phyloP scores from a whole-genome alignment of 2,113 vertebrate genomes.

The Ranitomeya imitator region DNA sequence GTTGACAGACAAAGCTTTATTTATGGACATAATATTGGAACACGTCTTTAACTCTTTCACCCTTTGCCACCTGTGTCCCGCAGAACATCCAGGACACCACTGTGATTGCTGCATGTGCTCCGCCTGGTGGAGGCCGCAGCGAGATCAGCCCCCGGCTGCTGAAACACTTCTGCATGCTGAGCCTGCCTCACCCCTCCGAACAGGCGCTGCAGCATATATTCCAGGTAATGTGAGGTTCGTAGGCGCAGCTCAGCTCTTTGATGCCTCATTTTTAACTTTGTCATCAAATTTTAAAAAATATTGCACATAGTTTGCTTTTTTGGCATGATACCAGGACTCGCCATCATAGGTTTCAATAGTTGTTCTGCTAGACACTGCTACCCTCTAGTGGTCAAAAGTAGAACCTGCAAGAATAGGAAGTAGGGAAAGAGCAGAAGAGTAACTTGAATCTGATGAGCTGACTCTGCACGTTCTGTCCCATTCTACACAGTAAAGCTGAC shows the following conservation, averaged over 20 bases:
- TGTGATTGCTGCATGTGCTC: conserved; percentile 63
- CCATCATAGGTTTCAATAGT: too few relatives aligned
- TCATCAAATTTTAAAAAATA: too few relatives aligned
- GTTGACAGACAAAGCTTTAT: neutral
- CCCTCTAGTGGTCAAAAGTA: neutral
- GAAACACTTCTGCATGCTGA: conserved; percentile 65
- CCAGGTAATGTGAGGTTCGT: conserved; percentile 57
- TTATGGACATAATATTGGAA: neutral
- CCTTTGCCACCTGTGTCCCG: neutral
- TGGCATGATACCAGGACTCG: neutral
- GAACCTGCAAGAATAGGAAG: neutral
- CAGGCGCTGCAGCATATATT: conserved; percentile 64
- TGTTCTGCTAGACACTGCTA: neutral
- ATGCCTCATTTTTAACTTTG: neutral
- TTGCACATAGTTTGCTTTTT: neutral
- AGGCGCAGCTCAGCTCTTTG: neutral
- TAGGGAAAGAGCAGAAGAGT: too few relatives aligned
- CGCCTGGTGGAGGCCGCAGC: conserved; percentile 56
- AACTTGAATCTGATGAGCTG: neutral
- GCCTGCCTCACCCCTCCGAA: conserved; percentile 66
- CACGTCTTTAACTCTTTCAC: neutral
- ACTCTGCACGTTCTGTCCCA: neutral
- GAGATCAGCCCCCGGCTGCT: conserved; percentile 64
- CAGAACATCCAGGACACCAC: conserved; percentile 66
- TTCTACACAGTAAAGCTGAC: neutral